Evolutionary conservation across 2,888 invertebrate species (phyloP), one percentile per base, ranked within the genome.

Genomic region (Polyommatus iphigenia): DNA sequence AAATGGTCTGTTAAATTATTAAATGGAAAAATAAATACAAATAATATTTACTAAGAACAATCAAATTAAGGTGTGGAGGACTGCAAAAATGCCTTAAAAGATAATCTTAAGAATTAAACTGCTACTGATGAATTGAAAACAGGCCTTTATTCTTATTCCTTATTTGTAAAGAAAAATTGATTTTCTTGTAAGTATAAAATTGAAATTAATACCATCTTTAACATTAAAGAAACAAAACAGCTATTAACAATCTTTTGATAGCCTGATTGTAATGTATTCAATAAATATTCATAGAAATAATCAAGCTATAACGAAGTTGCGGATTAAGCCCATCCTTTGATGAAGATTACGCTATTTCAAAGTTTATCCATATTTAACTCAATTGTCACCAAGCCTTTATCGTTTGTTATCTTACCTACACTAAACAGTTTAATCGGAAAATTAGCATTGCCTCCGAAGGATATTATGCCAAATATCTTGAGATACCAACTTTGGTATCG

Each of bases 301-400:
- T 32, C 67, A 29, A 32, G 15, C 15, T 29, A 18, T 67, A 32
- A 67, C 4, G 15, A 15, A 15, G 67, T 29, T 15, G 29, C 3
- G 20, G 15, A 6, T 13, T 32, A 67, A 32, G 7, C 15, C 62
- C 59, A n/a, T 59, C 62, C 67, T 67, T 67, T 67, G 67, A 67
- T 67, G 7, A 67, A 67, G 29, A 67, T 83, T 83, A 81, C 83
- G 84, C 85, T 85, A 86, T 85, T 86, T 84, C 83, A 84, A 85
- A 85, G 84, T 85, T 84, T 85, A 87, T 87, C 86, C 85, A 85
- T 85, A 83, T 83, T 85, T 83, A 85, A 83, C 79, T 79, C 83
- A 83, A 84, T 84, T 82, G 83, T 80, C 80, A 82, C 79, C 80
- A 15, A 29, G 10, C 20, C 62, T 62, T 29, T 67, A 79, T 59